These are phyloP conservation scores for Petrocephalus sullivani DNA, from an alignment of 2,797 vertebrate species.

Conservation along the genomic window DNA sequence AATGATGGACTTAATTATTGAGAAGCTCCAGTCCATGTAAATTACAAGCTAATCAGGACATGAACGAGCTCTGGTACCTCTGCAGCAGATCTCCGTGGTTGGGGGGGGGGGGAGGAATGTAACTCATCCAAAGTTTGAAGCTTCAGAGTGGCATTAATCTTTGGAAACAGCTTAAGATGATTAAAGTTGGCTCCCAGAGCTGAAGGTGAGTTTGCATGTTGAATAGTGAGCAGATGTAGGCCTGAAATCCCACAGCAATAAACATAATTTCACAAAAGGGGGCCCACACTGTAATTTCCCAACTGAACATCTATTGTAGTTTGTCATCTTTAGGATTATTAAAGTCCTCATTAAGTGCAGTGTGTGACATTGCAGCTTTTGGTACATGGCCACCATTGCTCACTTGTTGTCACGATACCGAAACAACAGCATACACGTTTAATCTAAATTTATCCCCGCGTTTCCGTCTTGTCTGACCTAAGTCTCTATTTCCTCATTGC, in stretches of 20 bases:
- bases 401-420: background rate
- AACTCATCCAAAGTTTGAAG: background rate
- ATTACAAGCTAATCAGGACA: conserved; percentile 36
- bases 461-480: background rate
- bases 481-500: background rate
- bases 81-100: background rate
- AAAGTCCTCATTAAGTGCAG: background rate
- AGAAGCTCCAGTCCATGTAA: conserved; percentile 15
- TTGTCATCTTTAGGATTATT: background rate
- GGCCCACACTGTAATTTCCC: background rate
- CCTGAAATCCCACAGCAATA: background rate
- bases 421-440: background rate
- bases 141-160: background rate
- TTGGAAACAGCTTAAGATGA: background rate
- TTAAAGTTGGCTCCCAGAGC: background rate
- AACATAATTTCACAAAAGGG: background rate
- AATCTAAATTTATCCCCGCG: background rate
- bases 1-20: conserved; percentile 46
- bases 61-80: conserved; percentile 8
- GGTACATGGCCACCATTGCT: background rate
- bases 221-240: background rate
- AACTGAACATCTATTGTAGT: background rate
- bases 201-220: background rate
- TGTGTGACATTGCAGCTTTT: background rate
- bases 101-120: background rate